Percentiles rank a stretch among this genome's conserved stretches.
Conservation (phyloP, 2,113 vertebrate species). For the Ammodramus savannarum region DNA sequence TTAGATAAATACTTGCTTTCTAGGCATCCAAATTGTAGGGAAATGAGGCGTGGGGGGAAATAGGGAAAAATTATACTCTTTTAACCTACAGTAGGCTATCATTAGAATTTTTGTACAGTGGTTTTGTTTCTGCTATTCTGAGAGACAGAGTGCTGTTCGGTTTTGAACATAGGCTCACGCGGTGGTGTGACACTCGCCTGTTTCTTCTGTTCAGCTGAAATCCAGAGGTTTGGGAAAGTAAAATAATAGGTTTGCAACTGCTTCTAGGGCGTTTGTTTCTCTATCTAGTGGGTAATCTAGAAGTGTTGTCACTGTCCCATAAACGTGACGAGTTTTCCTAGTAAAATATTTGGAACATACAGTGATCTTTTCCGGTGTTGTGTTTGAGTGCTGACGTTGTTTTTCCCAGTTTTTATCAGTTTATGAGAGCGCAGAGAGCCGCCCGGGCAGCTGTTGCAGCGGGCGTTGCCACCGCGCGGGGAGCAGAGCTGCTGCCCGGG, state of each 20-base stretch:
- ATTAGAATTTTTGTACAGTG: neutral
- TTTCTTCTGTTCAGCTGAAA: neutral
- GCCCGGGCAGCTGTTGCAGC: neutral
- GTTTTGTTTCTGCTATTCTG: neutral
- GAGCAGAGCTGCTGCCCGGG: neutral
- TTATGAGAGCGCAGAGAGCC: neutral
- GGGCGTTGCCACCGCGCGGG: fast-evolving
- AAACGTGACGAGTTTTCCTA: neutral
- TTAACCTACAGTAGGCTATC: neutral
- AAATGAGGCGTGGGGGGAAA: neutral
- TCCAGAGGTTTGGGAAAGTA: fast-evolving
- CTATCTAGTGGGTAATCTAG: fast-evolving
- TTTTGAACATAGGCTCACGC: neutral
- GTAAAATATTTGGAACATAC: neutral
- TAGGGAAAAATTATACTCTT: neutral
- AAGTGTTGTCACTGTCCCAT: too few species aligned
- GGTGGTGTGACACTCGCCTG: fast-evolving
- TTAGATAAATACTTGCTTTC: neutral
- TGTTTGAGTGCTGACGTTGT: fast-evolving
- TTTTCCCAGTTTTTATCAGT: neutral
- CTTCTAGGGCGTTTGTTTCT: neutral
- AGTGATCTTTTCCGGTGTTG: fast-evolving
- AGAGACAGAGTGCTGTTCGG: fast-evolving
- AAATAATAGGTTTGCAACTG: neutral
- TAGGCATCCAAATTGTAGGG: neutral